Conservation (phyloP, 2,888 invertebrate genomes). For the Ecdyonurus torrentis region DNA sequence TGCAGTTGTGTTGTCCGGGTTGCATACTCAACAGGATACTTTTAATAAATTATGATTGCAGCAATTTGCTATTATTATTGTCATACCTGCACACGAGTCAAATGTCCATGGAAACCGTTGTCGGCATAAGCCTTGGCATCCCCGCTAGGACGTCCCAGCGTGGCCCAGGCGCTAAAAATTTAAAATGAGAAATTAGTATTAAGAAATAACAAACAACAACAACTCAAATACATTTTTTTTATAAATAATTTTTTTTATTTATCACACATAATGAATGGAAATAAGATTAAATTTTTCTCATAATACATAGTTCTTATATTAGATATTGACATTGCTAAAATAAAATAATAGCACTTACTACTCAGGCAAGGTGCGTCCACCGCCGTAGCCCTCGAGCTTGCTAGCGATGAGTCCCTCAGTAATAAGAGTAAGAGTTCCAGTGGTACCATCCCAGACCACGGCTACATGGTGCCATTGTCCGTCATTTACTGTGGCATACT, state of each 20-base stretch:
- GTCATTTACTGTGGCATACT: constrained; percentile 86
- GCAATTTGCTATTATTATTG: too few species aligned
- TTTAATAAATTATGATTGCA: too few species aligned
- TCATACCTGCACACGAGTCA: constrained; percentile 82
- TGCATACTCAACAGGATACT: constrained; percentile 84
- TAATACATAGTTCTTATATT: neutral
- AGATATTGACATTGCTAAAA: neutral
- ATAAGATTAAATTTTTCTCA: neutral
- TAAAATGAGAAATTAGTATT: too few species aligned
- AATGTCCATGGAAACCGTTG: constrained; percentile 86
- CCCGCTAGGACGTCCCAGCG: constrained; percentile 74
- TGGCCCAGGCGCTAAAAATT: constrained; percentile 76
- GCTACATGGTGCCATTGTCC: constrained; percentile 95
- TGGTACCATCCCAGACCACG: constrained; percentile 81
- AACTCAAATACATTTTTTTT: too few species aligned
- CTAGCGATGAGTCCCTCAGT: constrained; percentile 94
- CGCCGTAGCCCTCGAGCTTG: constrained; percentile 75
- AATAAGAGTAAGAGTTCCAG: constrained; percentile 72
- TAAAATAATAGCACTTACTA: constrained; percentile 41
- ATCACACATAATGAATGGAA: neutral
- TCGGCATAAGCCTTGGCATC: constrained; percentile 64
- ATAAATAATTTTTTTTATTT: constrained; percentile 3
- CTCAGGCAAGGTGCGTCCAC: constrained; percentile 61
- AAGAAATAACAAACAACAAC: too few species aligned
- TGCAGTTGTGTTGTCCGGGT: constrained; percentile 79